phyloP scores from a whole-genome alignment of 2,888 invertebrate species.

The Peribatodes rhomboidaria region DNA sequence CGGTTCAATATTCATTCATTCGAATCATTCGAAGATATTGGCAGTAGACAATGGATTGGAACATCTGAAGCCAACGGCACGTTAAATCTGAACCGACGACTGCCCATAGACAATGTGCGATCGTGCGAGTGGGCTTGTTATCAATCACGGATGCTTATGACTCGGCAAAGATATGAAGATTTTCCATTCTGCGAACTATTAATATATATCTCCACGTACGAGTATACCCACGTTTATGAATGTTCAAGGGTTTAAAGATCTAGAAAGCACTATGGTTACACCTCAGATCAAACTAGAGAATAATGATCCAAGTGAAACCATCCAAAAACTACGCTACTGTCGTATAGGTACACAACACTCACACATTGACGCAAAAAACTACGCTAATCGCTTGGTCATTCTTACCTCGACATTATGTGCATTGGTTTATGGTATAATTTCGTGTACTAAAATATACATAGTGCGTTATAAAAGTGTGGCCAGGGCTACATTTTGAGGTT shows the following conservation, averaged over 20 bases:
- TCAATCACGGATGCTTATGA: conserved; percentile 35
- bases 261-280: not conserved
- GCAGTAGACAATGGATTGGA: conserved; percentile 27
- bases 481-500: too few relatives aligned
- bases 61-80: conserved; percentile 30
- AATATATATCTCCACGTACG: not conserved
- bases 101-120: conserved; percentile 41
- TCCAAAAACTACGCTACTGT: too few relatives aligned
- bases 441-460: too few relatives aligned
- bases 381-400: too few relatives aligned
- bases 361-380: too few relatives aligned
- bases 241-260: conserved; percentile 1
- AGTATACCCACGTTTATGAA: not conserved
- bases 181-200: not conserved
- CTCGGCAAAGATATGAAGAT: conserved; percentile 23
- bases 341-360: too few relatives aligned
- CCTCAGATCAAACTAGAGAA: too few relatives aligned
- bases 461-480: too few relatives aligned
- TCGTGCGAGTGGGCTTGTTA: conserved; percentile 44
- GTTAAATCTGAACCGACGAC: conserved; percentile 35
- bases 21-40: conserved; percentile 13
- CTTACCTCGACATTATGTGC: too few relatives aligned
- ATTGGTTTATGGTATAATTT: too few relatives aligned
- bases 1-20: not conserved
- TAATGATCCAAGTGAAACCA: too few relatives aligned